Conservation (phyloP, 2,113 vertebrate species). For the Panthera tigris region DNA sequence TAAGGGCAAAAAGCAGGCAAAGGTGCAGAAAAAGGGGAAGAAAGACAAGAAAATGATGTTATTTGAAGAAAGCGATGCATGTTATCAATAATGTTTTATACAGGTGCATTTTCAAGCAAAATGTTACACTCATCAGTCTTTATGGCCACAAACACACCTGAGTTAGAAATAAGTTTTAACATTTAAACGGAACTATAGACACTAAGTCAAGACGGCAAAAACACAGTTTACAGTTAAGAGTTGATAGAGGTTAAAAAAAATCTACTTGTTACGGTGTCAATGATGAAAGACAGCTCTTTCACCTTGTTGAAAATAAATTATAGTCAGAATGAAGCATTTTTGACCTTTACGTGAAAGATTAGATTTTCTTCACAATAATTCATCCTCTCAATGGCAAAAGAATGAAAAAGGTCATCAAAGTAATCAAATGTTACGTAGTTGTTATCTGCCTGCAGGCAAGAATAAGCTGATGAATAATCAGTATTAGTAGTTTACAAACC, state of each 20-base stretch:
- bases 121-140: background rate
- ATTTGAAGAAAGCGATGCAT: slow-evolving; percentile 64
- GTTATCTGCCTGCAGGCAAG: background rate
- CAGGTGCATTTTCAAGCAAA: background rate
- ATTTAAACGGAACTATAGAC: background rate
- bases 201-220: background rate
- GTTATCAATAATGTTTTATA: slow-evolving; percentile 19
- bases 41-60: slow-evolving; percentile 81
- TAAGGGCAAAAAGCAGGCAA: slow-evolving; percentile 72
- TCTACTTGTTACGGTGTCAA: background rate
- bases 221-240: background rate
- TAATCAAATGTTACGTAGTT: slow-evolving; percentile 55
- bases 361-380: slow-evolving; percentile 69
- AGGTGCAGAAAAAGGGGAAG: slow-evolving; percentile 54
- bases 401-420: slow-evolving; percentile 72
- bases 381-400: slow-evolving; percentile 56
- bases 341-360: slow-evolving; percentile 67
- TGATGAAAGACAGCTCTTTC: slow-evolving; percentile 20
- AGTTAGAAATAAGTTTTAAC: background rate
- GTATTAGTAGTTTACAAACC: background rate
- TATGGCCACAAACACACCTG: background rate
- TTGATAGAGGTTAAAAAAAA: background rate
- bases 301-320: slow-evolving; percentile 69
- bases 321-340: slow-evolving; percentile 65
- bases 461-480: slow-evolving; percentile 30